phyloP scores from a whole-genome alignment of 2,797 vertebrate species.

The Antrozous pallidus region DNA sequence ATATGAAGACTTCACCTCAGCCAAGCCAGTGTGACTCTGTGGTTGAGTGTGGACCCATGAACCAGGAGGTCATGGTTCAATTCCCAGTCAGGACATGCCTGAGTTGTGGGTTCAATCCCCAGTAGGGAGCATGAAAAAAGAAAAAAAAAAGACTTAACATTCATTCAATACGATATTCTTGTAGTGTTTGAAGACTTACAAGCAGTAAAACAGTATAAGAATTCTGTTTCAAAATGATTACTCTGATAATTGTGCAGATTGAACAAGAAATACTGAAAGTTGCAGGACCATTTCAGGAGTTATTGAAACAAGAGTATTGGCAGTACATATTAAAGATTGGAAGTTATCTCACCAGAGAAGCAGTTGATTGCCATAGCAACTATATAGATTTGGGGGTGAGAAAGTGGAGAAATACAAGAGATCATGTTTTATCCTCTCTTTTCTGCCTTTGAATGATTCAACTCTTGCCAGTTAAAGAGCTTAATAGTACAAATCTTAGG shows the following conservation, averaged over 20 bases:
- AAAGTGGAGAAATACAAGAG: neutral
- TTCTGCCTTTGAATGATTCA: neutral
- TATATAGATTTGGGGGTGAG: neutral
- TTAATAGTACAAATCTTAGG: neutral
- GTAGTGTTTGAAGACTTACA: neutral
- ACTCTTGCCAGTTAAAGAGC: neutral
- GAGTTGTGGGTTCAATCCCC: no score
- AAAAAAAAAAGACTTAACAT: neutral
- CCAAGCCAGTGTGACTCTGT: neutral
- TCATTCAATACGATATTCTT: neutral
- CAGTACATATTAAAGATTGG: conserved; percentile 20
- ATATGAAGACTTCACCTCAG: neutral
- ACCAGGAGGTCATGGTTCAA: no score
- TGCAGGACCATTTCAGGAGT: conserved; percentile 7
- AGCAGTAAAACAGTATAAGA: conserved; percentile 45
- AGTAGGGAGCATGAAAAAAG: no score
- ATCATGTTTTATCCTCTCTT: neutral
- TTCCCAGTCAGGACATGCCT: no score
- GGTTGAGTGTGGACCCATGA: no score
- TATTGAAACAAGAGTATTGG: conserved; percentile 31
- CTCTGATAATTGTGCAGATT: conserved; percentile 29
- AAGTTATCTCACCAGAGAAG: neutral
- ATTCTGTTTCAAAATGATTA: conserved; percentile 52
- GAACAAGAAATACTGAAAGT: conserved; percentile 37
- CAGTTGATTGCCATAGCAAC: conserved; percentile 54